Percentiles rank a stretch among this genome's conserved stretches.
Evolutionary conservation across 1,140 invertebrate genomes (phyloP).

Genomic region (Lepidurus arcticus): DNA sequence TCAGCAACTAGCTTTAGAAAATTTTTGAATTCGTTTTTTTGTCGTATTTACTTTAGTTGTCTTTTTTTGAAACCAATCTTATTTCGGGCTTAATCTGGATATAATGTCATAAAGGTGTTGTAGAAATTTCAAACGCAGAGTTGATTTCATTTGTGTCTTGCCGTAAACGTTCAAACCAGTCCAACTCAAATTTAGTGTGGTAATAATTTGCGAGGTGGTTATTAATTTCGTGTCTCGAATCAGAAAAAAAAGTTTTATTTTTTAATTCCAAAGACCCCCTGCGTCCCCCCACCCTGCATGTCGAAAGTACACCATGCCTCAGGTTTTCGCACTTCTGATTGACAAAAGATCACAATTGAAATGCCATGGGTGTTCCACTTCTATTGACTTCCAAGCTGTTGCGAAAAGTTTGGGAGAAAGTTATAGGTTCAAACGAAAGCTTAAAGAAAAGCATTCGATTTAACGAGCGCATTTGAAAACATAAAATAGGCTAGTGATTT

Average conservation of each 20-base stretch:
- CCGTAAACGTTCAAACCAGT: constrained; percentile 18
- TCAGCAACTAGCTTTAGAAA: constrained; percentile 19
- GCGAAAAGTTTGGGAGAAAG: too few species aligned
- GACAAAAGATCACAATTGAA: constrained; percentile 15
- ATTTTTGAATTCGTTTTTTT: not conserved
- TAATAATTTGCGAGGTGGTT: not conserved
- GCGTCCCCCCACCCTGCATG: not conserved
- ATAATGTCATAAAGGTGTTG: constrained; percentile 8
- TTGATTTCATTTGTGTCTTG: constrained; percentile 10
- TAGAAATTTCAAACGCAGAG: not conserved
- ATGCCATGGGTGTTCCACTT: constrained; percentile 17
- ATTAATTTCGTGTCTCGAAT: not conserved
- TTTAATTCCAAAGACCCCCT: not conserved
- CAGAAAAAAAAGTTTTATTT: not conserved
- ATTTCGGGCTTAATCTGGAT: constrained; percentile 17
- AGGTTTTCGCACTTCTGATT: constrained; percentile 19
- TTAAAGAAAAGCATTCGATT: too few species aligned
- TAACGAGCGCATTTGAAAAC: too few species aligned
- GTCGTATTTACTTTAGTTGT: constrained; percentile 9
- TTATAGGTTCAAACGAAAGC: too few species aligned
- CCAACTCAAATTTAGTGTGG: not conserved
- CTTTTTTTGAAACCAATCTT: not conserved
- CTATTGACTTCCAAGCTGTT: not conserved
- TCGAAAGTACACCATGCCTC: constrained; percentile 21
- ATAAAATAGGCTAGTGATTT: too few species aligned